phyloP scores from a whole-genome alignment of 2,888 invertebrate species.

The Megastigmus dorsalis region DNA sequence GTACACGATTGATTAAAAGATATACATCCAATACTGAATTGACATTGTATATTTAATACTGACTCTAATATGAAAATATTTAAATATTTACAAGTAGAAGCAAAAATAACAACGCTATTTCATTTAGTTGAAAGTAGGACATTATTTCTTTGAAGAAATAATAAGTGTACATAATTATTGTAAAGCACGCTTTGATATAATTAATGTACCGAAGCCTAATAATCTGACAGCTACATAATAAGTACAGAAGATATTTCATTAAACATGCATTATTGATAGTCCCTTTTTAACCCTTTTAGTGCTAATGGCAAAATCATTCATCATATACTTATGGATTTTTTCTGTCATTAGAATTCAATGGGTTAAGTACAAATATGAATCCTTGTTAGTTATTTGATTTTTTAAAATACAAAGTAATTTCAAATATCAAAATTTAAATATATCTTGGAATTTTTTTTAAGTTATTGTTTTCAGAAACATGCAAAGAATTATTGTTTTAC shows the following conservation, averaged over 20 bases:
- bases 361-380: too few relatives aligned
- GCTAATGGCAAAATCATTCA: too few relatives aligned
- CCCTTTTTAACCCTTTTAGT: too few relatives aligned
- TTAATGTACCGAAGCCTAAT: background rate
- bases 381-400: too few relatives aligned
- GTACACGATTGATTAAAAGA: too few relatives aligned
- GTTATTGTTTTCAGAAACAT: too few relatives aligned
- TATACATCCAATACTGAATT: too few relatives aligned
- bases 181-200: background rate
- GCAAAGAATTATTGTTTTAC: too few relatives aligned
- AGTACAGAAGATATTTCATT: background rate
- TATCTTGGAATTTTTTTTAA: background rate
- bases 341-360: too few relatives aligned
- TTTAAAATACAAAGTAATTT: background rate
- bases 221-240: background rate
- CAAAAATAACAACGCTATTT: conserved; percentile 5
- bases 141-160: background rate
- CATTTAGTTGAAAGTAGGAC: background rate
- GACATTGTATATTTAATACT: too few relatives aligned
- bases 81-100: background rate
- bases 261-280: background rate
- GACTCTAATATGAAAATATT: too few relatives aligned
- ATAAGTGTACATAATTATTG: background rate
- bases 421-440: conserved; percentile 1
- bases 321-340: too few relatives aligned